Conservation (phyloP, 2,797 vertebrate genomes). For the Thamnophis elegans region DNA sequence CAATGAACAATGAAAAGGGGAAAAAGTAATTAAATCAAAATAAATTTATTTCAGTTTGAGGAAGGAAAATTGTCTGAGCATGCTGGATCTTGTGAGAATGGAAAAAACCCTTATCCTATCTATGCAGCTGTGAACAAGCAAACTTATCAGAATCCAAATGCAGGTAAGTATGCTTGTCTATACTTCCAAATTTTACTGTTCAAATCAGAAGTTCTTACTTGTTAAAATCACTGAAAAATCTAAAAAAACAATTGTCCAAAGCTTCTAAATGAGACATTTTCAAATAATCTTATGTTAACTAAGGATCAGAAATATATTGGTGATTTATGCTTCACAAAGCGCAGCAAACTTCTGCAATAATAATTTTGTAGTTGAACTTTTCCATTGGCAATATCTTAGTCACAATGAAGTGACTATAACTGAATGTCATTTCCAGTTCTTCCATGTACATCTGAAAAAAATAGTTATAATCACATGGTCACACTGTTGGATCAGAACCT, state of each 20-base stretch:
- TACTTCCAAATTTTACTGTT: not conserved
- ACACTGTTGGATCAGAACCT: not conserved
- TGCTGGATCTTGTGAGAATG: not conserved
- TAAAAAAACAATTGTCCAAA: not conserved
- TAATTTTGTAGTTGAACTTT: not conserved
- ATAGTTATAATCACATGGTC: not conserved
- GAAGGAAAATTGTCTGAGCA: not conserved
- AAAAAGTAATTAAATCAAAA: not conserved
- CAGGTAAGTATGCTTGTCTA: not conserved
- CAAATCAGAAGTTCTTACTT: not conserved
- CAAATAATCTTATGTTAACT: not conserved
- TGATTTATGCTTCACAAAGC: not conserved
- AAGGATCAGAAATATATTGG: not conserved
- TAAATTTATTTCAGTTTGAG: conserved; percentile 8
- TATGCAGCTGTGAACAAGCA: conserved; percentile 16
- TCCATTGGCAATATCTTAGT: not conserved
- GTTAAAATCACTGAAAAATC: not conserved
- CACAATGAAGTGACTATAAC: not conserved
- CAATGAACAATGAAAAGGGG: not conserved
- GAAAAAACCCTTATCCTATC: conserved; percentile 29
- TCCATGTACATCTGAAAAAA: not conserved
- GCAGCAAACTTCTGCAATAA: not conserved
- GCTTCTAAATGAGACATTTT: not conserved
- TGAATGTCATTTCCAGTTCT: not conserved
- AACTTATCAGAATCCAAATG: not conserved